Evolutionary conservation across 2,797 vertebrate genomes (phyloP).

Genomic region (Parauchenoglanis punctatus): DNA sequence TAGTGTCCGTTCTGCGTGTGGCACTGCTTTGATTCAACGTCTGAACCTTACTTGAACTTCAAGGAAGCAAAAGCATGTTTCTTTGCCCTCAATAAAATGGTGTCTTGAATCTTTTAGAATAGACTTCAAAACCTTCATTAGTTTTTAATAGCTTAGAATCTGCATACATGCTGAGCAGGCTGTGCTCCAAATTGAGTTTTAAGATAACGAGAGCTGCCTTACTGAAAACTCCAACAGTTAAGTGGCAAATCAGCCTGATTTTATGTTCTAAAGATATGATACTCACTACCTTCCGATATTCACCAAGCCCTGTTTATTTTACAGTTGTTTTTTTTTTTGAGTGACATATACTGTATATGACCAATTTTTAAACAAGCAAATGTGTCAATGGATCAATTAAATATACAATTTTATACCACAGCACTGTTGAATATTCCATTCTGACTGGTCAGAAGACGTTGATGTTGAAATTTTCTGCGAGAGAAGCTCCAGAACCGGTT

Average conservation of each 20-base stretch:
- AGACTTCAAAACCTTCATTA: constrained; percentile 33
- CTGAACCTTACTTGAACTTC: constrained; percentile 44
- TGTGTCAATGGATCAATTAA: background rate
- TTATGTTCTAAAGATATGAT: constrained; percentile 4
- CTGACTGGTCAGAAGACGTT: background rate
- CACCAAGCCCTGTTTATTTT: background rate
- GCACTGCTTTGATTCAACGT: background rate
- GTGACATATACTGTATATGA: background rate
- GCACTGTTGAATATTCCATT: background rate
- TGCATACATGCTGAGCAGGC: constrained; percentile 21
- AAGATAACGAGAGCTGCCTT: background rate
- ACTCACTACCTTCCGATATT: background rate
- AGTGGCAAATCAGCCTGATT: constrained; percentile 2
- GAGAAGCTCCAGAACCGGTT: background rate
- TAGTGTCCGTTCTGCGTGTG: background rate
- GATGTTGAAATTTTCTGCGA: background rate
- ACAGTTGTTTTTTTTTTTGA: background rate
- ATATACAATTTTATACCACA: background rate
- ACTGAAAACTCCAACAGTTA: background rate
- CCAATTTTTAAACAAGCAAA: background rate
- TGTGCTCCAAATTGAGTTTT: constrained; percentile 31
- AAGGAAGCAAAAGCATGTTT: constrained; percentile 5
- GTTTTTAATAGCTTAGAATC: constrained; percentile 14
- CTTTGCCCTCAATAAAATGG: background rate
- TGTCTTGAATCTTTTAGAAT: constrained; percentile 9